phyloP scores from a whole-genome alignment of 2,113 vertebrate species.

The Dolichotis patagonum region DNA sequence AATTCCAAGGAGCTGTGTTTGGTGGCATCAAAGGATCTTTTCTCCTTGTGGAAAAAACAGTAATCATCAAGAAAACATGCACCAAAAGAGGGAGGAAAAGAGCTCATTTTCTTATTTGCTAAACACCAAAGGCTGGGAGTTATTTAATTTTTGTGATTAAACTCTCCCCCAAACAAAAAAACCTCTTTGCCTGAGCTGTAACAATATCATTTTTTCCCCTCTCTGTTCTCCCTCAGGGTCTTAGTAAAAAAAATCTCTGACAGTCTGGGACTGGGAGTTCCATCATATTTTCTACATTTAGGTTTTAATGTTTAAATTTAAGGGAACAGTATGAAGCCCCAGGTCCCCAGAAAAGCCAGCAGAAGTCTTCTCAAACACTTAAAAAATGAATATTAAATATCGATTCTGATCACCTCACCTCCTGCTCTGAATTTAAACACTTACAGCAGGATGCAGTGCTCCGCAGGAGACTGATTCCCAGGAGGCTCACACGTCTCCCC shows the following conservation, averaged over 20 bases:
- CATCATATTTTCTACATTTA: neutral
- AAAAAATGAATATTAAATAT: neutral
- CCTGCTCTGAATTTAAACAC: neutral
- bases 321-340: neutral
- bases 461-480: neutral
- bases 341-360: neutral
- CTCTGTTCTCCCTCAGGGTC: neutral
- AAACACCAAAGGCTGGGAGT: neutral
- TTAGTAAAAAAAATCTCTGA: constrained; percentile 48
- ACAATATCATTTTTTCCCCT: neutral
- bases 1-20: constrained; percentile 48
- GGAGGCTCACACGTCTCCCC: neutral
- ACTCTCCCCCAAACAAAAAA: neutral
- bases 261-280: neutral
- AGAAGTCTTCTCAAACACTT: constrained; percentile 3
- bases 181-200: neutral
- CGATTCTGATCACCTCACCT: neutral
- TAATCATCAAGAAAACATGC: neutral
- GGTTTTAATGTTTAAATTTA: constrained; percentile 14
- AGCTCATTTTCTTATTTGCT: neutral
- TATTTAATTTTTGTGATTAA: neutral
- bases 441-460: neutral
- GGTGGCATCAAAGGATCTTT: neutral
- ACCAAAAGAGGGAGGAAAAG: neutral
- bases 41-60: neutral